phyloP scores from a whole-genome alignment of 2,797 vertebrate genomes.

The Alcedo atthis region DNA sequence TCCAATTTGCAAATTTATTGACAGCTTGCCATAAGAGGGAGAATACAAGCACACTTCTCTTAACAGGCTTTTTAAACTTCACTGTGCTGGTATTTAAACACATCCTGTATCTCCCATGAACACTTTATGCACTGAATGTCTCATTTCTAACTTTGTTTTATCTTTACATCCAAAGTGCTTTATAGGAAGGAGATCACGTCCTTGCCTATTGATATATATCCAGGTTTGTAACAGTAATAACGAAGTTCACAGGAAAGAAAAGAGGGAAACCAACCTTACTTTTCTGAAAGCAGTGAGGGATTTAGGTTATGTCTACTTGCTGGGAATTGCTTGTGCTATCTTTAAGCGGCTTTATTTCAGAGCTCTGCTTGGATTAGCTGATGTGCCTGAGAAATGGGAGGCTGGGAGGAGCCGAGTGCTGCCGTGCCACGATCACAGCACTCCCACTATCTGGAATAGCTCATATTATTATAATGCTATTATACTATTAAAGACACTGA shows the following conservation, averaged over 20 bases:
- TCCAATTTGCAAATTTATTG: not conserved
- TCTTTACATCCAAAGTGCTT: not conserved
- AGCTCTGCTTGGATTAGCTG: not conserved
- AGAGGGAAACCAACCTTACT: not conserved
- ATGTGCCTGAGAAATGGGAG: not conserved
- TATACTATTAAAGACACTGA: not conserved
- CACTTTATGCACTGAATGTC: not conserved
- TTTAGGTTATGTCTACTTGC: not conserved
- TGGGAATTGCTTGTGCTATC: not conserved
- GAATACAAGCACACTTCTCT: not conserved
- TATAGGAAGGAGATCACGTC: not conserved
- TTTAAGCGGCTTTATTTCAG: not conserved
- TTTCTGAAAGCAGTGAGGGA: not conserved
- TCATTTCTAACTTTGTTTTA: not conserved
- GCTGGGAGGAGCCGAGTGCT: not conserved
- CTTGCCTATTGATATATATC: not conserved
- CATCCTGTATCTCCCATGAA: not conserved
- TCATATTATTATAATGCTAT: not conserved
- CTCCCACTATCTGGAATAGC: not conserved
- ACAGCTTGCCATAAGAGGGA: not conserved
- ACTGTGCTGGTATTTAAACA: not conserved
- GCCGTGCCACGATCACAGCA: rapidly evolving
- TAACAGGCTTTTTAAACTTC: not conserved
- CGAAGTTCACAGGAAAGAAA: not conserved
- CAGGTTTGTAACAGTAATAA: not conserved